These are phyloP conservation scores for Nasonia giraulti DNA, from an alignment of 1,140 invertebrate species.

Conservation along the genomic window DNA sequence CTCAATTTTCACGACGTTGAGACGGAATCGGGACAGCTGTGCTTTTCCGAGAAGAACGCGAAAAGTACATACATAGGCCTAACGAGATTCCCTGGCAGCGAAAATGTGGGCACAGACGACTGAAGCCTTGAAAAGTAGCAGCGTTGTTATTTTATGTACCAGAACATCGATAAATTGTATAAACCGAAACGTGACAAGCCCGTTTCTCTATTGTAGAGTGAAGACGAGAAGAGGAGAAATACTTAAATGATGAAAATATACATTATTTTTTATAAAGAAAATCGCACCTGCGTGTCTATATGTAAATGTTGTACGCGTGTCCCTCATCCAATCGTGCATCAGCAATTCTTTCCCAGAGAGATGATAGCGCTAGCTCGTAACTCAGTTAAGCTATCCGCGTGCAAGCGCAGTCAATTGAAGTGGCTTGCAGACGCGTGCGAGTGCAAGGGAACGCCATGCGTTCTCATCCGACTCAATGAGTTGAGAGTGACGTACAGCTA, in stretches of 20 bases:
- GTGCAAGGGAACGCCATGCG: not conserved
- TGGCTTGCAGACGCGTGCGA: constrained; percentile 3
- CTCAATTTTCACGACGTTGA: not conserved
- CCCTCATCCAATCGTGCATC: not conserved
- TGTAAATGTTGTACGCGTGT: not conserved
- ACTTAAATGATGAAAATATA: constrained; percentile 10
- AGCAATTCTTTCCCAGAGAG: constrained; percentile 7
- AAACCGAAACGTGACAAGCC: not conserved
- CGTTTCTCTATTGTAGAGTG: constrained; percentile 8
- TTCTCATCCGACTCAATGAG: constrained; percentile 11
- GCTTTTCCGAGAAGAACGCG: not conserved
- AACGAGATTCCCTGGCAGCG: not conserved
- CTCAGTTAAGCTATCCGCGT: not conserved
- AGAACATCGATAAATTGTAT: not conserved
- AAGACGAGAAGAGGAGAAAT: not conserved
- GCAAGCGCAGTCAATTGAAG: not conserved
- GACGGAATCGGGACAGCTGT: not conserved
- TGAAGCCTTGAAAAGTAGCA: constrained; percentile 13
- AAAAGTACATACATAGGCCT: not conserved
- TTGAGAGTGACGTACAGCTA: constrained; percentile 24
- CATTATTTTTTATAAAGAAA: not conserved
- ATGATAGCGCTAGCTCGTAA: constrained; percentile 17
- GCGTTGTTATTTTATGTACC: constrained; percentile 2
- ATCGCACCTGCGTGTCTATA: not conserved
- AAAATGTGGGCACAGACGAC: not conserved